Percentiles rank a stretch among this genome's conserved stretches.
Conservation (phyloP, 1,140 invertebrate species). For the Gonatopus flavifemur region DNA sequence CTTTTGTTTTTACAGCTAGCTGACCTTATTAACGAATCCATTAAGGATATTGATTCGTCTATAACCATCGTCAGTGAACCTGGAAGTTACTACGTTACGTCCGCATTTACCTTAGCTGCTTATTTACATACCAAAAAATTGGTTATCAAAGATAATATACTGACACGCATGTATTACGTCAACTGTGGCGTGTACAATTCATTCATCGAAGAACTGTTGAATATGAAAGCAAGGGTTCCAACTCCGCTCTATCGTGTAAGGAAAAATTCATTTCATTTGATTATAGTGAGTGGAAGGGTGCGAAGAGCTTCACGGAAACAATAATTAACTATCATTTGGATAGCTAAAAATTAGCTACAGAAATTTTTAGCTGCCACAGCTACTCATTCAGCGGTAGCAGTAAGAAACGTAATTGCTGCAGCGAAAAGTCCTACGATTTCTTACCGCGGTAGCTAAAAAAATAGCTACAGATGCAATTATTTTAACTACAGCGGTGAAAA, state of each 20-base stretch:
- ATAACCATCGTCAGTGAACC: constrained; percentile 72
- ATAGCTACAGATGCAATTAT: too few relatives aligned
- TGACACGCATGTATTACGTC: constrained; percentile 65
- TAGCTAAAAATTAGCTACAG: too few relatives aligned
- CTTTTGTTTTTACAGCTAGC: constrained; percentile 56
- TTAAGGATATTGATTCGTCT: constrained; percentile 66
- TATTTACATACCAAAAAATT: constrained; percentile 66
- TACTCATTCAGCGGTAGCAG: too few relatives aligned
- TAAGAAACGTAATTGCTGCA: too few relatives aligned
- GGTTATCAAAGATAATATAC: constrained; percentile 36
- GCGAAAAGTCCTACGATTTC: neutral
- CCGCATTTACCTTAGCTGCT: constrained; percentile 67
- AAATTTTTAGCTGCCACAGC: too few relatives aligned
- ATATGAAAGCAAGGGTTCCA: constrained; percentile 30
- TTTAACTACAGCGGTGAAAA: too few relatives aligned
- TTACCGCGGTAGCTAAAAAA: neutral
- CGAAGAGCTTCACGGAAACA: too few relatives aligned
- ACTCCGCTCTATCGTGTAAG: constrained; percentile 58
- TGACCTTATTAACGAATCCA: constrained; percentile 58
- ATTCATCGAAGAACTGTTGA: constrained; percentile 58
- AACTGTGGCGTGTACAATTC: constrained; percentile 76
- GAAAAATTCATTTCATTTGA: neutral
- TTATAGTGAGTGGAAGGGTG: too few relatives aligned
- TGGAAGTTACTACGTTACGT: constrained; percentile 70
- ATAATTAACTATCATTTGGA: too few relatives aligned